A percentile compares a stretch with the other conserved stretches of the same genome.
Evolutionary conservation across 2,797 vertebrate species (phyloP).

Genomic region (Bovichtus diacanthus): DNA sequence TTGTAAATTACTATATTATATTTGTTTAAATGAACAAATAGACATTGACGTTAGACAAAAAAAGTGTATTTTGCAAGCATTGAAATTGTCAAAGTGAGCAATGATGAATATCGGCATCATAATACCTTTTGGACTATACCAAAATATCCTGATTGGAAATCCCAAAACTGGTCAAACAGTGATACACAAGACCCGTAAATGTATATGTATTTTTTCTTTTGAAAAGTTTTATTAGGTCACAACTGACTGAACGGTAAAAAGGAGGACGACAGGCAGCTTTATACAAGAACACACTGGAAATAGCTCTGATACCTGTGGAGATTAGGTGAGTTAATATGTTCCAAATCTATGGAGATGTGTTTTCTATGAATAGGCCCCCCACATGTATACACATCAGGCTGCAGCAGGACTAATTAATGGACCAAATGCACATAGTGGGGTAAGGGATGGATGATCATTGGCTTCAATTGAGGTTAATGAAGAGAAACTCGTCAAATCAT

Average conservation of each 20-base stretch:
- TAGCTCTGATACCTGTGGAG: constrained; percentile 64
- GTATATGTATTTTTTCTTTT: neutral
- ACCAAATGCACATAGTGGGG: constrained; percentile 31
- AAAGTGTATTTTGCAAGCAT: too few species aligned
- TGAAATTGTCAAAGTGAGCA: neutral
- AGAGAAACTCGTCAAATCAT: constrained; percentile 15
- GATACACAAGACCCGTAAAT: rapidly evolving
- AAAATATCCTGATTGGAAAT: neutral
- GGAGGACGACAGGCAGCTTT: constrained; percentile 14
- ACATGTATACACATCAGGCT: constrained; percentile 48
- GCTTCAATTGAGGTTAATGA: constrained; percentile 67
- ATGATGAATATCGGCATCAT: neutral
- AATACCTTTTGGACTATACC: neutral
- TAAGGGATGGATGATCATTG: constrained; percentile 30
- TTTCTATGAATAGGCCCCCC: constrained; percentile 66
- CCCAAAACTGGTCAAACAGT: neutral
- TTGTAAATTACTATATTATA: neutral
- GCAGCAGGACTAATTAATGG: constrained; percentile 62
- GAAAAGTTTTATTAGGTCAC: constrained; percentile 57
- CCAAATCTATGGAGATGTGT: constrained; percentile 65
- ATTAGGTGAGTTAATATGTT: constrained; percentile 66
- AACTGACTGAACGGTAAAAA: constrained; percentile 45
- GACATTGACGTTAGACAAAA: too few species aligned
- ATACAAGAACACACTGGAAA: constrained; percentile 21
- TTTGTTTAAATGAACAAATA: too few species aligned